These are phyloP conservation scores for Petrocephalus zakoni DNA, from an alignment of 2,113 vertebrate species.

Conservation along the genomic window DNA sequence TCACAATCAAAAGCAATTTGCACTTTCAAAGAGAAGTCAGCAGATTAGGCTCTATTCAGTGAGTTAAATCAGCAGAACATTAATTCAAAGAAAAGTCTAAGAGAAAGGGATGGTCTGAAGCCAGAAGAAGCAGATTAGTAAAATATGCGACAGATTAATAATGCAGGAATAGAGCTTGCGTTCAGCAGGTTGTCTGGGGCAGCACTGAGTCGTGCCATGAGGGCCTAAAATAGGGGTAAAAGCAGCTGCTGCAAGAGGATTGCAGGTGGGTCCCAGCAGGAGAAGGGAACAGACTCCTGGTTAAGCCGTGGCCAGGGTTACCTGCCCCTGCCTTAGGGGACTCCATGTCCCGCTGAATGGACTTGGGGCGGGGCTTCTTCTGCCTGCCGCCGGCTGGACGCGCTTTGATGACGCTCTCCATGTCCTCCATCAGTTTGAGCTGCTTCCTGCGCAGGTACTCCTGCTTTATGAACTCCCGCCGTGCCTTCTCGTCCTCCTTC, in stretches of 20 bases:
- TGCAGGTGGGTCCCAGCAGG: conserved; percentile 49
- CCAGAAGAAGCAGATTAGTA: not conserved
- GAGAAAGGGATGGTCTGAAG: not conserved
- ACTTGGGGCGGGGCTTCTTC: conserved; percentile 85
- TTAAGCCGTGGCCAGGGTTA: conserved; percentile 52
- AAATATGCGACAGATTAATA: not conserved
- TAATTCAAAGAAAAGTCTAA: conserved; percentile 7
- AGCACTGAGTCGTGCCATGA: not conserved
- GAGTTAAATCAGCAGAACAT: conserved; percentile 5
- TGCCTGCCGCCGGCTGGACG: conserved; percentile 69
- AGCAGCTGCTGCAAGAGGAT: conserved; percentile 23
- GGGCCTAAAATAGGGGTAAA: not conserved
- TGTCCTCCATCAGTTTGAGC: conserved; percentile 92
- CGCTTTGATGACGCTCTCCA: conserved; percentile 85
- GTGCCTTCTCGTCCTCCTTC: conserved; percentile 88
- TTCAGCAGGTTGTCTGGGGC: not conserved
- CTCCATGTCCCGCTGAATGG: conserved; percentile 87
- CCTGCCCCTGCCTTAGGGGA: conserved; percentile 88
- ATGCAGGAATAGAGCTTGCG: not conserved
- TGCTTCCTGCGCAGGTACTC: conserved; percentile 94
- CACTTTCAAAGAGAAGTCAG: not conserved
- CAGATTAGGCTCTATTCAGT: not conserved
- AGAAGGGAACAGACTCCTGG: conserved; percentile 52
- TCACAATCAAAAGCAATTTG: not conserved
- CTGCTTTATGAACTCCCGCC: conserved; percentile 91